Conservation (phyloP, 2,113 vertebrate species). For the Reinhardtius hippoglossoides region DNA sequence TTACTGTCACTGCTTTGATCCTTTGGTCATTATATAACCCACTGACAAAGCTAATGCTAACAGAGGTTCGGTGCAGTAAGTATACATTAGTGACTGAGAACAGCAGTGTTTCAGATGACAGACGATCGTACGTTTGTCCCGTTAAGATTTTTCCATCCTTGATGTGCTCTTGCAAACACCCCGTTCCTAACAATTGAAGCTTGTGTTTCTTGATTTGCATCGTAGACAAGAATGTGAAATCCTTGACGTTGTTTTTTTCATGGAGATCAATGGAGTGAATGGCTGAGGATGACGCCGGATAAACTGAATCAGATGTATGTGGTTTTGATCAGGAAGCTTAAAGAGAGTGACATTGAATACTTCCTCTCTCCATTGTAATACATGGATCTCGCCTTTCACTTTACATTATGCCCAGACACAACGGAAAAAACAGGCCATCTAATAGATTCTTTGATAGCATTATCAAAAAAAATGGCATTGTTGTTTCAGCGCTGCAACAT, state of each 20-base stretch:
- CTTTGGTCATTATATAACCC: slow-evolving; percentile 10
- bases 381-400: slow-evolving; percentile 42
- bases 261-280: slow-evolving; percentile 52
- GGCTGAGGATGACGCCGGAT: slow-evolving; percentile 49
- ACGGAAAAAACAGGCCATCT: slow-evolving; percentile 43
- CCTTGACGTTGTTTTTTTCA: slow-evolving; percentile 19
- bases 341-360: slow-evolving; percentile 55
- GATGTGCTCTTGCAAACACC: slow-evolving; percentile 44
- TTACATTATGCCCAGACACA: slow-evolving; percentile 51
- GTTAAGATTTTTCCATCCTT: slow-evolving; percentile 18
- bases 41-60: slow-evolving; percentile 15
- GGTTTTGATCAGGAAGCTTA: slow-evolving; percentile 63
- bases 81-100: slow-evolving; percentile 14
- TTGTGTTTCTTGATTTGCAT: slow-evolving; percentile 45
- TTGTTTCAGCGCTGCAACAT: slow-evolving; percentile 52
- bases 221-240: slow-evolving; percentile 21
- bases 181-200: slow-evolving; percentile 23
- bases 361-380: slow-evolving; percentile 58
- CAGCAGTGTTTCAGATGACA: slow-evolving; percentile 19
- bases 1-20: neutral
- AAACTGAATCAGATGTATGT: slow-evolving; percentile 67
- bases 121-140: slow-evolving; percentile 22
- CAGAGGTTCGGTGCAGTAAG: neutral
- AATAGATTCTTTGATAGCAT: slow-evolving; percentile 63
- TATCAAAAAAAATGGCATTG: slow-evolving; percentile 46